phyloP scores from a whole-genome alignment of 2,113 vertebrate species.

The Cariama cristata region DNA sequence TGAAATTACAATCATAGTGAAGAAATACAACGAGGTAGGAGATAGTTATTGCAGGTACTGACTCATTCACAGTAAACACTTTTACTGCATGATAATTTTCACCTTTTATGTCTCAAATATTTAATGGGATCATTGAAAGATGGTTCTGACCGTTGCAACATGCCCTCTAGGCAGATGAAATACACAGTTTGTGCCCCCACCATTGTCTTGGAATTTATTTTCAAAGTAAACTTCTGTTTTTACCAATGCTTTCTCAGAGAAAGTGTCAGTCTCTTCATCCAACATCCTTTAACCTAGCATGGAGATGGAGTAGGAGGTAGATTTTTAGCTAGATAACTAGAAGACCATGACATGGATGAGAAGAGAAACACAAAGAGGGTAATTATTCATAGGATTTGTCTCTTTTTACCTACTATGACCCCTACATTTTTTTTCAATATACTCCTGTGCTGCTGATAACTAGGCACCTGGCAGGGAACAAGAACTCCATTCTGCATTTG shows the following conservation, averaged over 20 bases:
- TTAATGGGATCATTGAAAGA: slow-evolving; percentile 28
- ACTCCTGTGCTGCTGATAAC: not conserved
- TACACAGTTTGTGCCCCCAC: not conserved
- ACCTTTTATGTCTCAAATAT: slow-evolving; percentile 33
- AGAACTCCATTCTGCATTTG: not conserved
- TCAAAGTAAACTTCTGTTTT: not conserved
- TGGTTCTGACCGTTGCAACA: not conserved
- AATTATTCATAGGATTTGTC: not conserved
- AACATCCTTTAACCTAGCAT: not conserved
- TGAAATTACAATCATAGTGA: not conserved
- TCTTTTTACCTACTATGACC: not conserved
- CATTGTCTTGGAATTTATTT: not conserved
- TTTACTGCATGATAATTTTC: not conserved
- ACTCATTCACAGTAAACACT: not conserved
- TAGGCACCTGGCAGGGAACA: not conserved
- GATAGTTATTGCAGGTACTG: not conserved
- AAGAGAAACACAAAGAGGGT: slow-evolving; percentile 21
- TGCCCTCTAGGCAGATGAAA: slow-evolving; percentile 25
- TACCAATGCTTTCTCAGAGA: not conserved
- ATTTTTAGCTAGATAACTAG: slow-evolving; percentile 6
- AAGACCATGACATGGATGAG: not conserved
- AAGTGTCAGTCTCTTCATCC: not conserved
- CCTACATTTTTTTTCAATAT: not conserved
- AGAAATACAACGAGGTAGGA: not conserved
- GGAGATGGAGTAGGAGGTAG: not conserved